phyloP scores from a whole-genome alignment of 2,113 vertebrate species.

The Fregata magnificens region DNA sequence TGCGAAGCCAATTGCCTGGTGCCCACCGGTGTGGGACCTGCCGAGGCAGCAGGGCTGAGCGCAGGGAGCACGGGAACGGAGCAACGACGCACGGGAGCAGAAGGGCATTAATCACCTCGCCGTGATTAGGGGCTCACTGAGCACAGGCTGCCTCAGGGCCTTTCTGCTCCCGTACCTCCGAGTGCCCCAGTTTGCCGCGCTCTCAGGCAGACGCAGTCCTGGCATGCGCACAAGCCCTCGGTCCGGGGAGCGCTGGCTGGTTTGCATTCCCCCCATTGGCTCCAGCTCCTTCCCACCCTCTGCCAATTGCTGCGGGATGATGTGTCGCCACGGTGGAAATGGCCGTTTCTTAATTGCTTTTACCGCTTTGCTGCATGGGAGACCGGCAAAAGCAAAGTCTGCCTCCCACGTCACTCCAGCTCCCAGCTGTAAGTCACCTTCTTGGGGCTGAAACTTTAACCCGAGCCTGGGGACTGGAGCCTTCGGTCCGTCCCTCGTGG shows the following conservation, averaged over 20 bases:
- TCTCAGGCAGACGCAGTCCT: neutral
- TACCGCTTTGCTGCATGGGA: neutral
- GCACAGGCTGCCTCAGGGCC: slow-evolving; percentile 35
- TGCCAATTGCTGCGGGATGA: neutral
- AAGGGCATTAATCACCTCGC: slow-evolving; percentile 61
- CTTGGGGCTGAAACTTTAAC: neutral
- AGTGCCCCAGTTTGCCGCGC: neutral
- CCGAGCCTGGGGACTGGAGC: neutral
- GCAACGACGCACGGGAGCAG: slow-evolving; percentile 21
- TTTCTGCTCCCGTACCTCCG: slow-evolving; percentile 13
- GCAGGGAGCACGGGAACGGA: neutral
- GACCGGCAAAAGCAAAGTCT: neutral
- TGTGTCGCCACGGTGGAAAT: neutral
- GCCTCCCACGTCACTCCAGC: neutral
- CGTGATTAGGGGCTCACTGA: slow-evolving; percentile 40
- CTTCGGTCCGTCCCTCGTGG: neutral
- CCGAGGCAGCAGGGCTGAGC: neutral
- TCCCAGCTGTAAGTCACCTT: neutral
- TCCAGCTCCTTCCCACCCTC: neutral
- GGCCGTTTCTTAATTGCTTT: neutral
- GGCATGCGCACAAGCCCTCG: neutral
- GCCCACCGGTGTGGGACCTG: neutral
- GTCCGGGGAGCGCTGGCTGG: neutral
- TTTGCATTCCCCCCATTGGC: neutral
- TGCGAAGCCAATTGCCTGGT: neutral